Conservation (phyloP, 2,888 invertebrate species). For the Acanthococcus lagerstroemiae region DNA sequence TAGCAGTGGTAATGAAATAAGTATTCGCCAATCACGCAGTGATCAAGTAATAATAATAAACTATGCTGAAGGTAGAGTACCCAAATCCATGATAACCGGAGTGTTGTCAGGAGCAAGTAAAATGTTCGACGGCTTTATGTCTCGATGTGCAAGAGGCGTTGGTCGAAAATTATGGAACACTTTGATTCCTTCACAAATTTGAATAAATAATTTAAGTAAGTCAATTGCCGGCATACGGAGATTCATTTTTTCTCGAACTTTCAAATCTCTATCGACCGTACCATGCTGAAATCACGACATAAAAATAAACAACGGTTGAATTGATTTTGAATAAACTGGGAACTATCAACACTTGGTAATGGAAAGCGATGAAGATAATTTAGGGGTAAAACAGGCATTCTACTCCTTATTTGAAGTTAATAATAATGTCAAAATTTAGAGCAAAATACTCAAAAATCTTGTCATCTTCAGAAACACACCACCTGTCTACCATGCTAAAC, state of each 20-base stretch:
- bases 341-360: too few relatives aligned
- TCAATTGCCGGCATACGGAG: conserved; percentile 55
- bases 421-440: background rate
- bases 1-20: background rate
- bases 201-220: conserved; percentile 57
- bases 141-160: conserved; percentile 66
- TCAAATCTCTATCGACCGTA: conserved; percentile 59
- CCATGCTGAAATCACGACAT: conserved; percentile 53
- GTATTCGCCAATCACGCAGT: background rate
- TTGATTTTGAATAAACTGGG: background rate
- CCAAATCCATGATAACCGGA: conserved; percentile 74
- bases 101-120: conserved; percentile 59
- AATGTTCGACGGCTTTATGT: conserved; percentile 77
- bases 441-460: background rate
- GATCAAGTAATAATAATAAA: background rate
- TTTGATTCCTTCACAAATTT: conserved; percentile 62
- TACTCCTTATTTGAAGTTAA: too few relatives aligned
- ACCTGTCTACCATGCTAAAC: too few relatives aligned
- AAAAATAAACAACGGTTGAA: background rate
- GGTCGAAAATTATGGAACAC: conserved; percentile 64
- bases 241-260: conserved; percentile 48
- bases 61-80: too few relatives aligned
- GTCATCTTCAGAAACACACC: too few relatives aligned
- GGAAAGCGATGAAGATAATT: too few relatives aligned
- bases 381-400: too few relatives aligned